A percentile compares a stretch with the other conserved stretches of the same genome.
Evolutionary conservation across 2,113 vertebrate species (phyloP).

Genomic region (Mastomys coucha): DNA sequence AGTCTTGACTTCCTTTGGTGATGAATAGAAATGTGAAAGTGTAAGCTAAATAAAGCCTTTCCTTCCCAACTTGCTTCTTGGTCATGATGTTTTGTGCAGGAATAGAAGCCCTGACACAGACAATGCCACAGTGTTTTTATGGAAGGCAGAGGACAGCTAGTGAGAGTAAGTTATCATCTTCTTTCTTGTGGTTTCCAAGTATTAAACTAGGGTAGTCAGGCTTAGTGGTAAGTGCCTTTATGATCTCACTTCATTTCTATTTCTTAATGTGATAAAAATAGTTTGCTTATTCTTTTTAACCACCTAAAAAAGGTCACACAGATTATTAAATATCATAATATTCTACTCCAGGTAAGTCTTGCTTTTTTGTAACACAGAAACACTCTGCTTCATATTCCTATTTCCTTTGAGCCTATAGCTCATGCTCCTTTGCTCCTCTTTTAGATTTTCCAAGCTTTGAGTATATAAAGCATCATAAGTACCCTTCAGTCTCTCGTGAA

Average conservation of each 20-base stretch:
- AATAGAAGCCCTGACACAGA: too few species aligned
- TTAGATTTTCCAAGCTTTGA: constrained; percentile 24
- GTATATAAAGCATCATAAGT: constrained; percentile 8
- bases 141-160: neutral
- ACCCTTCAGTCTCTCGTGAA: constrained; percentile 42
- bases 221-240: neutral
- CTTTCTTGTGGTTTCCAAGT: neutral
- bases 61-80: too few species aligned
- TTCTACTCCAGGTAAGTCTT: neutral
- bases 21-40: too few species aligned
- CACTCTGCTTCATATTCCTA: neutral
- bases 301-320: neutral
- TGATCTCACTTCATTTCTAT: too few species aligned
- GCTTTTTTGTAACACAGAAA: neutral
- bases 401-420: neutral
- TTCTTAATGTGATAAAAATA: constrained; percentile 35
- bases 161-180: neutral
- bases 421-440: neutral
- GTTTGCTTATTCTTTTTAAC: neutral
- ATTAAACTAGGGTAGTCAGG: neutral
- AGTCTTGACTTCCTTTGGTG: too few species aligned
- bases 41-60: too few species aligned
- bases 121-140: neutral
- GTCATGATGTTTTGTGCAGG: too few species aligned
- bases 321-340: constrained; percentile 21